Conservation (phyloP, 2,888 invertebrate genomes). For the Tetranychus truncatus region DNA sequence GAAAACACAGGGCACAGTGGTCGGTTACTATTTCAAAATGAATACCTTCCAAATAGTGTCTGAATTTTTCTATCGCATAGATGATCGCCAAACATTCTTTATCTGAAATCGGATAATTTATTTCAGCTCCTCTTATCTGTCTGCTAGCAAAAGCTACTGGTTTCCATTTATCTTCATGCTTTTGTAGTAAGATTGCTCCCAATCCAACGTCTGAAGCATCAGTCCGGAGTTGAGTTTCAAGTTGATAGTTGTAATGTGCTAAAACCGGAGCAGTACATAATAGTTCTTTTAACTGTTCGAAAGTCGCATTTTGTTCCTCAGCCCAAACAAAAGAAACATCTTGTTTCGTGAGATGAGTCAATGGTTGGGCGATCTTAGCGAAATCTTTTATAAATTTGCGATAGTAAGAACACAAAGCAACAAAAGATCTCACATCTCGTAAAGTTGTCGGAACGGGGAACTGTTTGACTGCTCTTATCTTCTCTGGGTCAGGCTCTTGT, state of each 20-base stretch:
- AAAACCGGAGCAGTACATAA: too few relatives aligned
- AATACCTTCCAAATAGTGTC: conserved; percentile 3
- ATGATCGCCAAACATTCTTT: conserved; percentile 33
- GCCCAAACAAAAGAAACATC: too few relatives aligned
- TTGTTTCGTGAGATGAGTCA: conserved; percentile 22
- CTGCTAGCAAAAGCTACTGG: conserved; percentile 30
- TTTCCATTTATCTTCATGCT: neutral
- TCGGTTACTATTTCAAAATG: conserved; percentile 6
- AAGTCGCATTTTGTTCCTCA: too few relatives aligned
- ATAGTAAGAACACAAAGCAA: conserved; percentile 26
- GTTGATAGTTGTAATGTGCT: too few relatives aligned
- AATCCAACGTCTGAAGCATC: conserved; percentile 21
- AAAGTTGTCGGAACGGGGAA: conserved; percentile 22
- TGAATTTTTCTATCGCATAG: conserved; percentile 22
- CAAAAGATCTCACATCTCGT: conserved; percentile 23
- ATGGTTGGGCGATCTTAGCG: conserved; percentile 23
- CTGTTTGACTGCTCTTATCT: conserved; percentile 17
- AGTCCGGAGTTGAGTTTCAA: conserved; percentile 12
- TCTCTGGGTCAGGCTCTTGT: too few relatives aligned
- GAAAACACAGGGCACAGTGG: neutral
- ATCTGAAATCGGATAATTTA: conserved; percentile 32
- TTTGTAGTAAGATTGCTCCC: conserved; percentile 20
- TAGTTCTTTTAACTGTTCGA: too few relatives aligned
- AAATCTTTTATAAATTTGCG: conserved; percentile 22
- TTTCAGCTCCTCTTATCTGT: conserved; percentile 30